phyloP scores from a whole-genome alignment of 2,113 vertebrate genomes.

The Bolborhynchus lineola region DNA sequence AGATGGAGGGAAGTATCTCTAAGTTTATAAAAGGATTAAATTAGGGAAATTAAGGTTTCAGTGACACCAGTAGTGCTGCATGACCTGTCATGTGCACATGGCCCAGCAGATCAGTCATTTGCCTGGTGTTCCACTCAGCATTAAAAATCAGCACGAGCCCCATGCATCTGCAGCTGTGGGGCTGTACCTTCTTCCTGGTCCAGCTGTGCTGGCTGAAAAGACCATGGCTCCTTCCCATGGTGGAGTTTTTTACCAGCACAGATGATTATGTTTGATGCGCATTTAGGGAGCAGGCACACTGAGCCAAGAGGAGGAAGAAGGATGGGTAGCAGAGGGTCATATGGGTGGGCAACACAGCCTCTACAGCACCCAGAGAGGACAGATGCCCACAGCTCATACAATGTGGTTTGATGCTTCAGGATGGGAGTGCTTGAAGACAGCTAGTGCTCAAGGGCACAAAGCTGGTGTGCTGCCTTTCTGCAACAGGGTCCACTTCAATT shows the following conservation, averaged over 20 bases:
- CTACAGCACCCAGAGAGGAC: not conserved
- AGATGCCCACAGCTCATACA: not conserved
- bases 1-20: not conserved
- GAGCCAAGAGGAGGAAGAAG: not conserved
- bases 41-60: not conserved
- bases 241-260: not conserved
- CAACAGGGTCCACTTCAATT: not conserved
- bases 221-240: not conserved
- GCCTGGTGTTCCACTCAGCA: not conserved
- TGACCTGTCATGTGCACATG: accelerated
- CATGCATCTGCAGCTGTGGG: accelerated
- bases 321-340: not conserved
- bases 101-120: not conserved
- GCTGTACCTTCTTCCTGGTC: not conserved
- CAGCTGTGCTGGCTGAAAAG: not conserved
- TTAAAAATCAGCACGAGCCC: not conserved
- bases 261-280: not conserved
- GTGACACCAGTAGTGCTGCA: accelerated
- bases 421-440: not conserved
- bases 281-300: not conserved
- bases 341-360: not conserved
- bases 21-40: not conserved
- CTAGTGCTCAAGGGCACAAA: not conserved
- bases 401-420: not conserved
- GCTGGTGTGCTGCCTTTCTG: not conserved